Base-by-base conservation (phyloP, 2,888 invertebrate species). In the Pyrrhopygopsis socrates region DNA sequence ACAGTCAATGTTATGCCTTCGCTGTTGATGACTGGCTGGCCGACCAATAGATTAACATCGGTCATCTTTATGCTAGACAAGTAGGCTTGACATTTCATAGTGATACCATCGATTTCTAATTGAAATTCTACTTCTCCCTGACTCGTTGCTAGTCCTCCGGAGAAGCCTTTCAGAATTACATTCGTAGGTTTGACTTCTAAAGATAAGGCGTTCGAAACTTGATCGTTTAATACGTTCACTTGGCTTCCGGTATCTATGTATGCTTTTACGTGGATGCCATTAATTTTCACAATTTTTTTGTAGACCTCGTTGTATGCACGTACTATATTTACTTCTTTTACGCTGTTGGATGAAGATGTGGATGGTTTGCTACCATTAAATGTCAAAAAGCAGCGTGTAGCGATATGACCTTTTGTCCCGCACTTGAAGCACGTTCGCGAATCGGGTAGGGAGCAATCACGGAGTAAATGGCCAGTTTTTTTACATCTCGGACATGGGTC, bases 1-100 rank as follows among this genome's bases (percentile, higher is more conserved):
- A 50, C 91, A 1, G 73, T 65, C 0, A 90, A 24, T 6, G 92
- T 68, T 18, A 92, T 81, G 0, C 81, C 77, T 1, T 91, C 76
- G 9, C 22, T 50, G 38, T 92, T 92, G 5, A 92, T 92, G 0
- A 94, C 68, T 2, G 93, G 93, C 63, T 94, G 91, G 0, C 90
- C 93, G 29, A 93, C 86, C 13, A 94, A 38, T 22, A 94, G 24
- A 41, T 83, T 41, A 0, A 93, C 71, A 0, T 82, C 86, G 0
- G 30, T 27, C 93, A 94, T 92, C 0, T 86, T 75, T 15, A 87
- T 50, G 54, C 89, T 73, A 0, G 83, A 75, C 18, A 93, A 9
- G n/a, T 88, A 38, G 0, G 90, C 87, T 0, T 60, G 30, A 67
- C 88, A 91, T 2, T 22, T 9, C 6, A 86, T 68, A 2, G 9